These are phyloP conservation scores for Eira barbara DNA, from an alignment of 2,113 vertebrate species.

Conservation along the genomic window DNA sequence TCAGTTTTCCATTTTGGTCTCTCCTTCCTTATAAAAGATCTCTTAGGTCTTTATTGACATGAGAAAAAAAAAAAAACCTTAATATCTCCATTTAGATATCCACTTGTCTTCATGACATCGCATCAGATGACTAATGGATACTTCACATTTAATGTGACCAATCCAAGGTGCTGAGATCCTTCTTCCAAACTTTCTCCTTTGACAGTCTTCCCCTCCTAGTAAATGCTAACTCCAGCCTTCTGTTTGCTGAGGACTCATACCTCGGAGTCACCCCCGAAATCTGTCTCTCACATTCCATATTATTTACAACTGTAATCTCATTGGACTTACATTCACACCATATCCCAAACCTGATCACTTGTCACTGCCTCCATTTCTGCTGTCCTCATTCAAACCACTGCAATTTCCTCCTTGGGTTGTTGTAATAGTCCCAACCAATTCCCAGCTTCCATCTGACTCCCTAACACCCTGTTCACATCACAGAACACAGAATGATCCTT, in stretches of 20 bases:
- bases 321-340: neutral
- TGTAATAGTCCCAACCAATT: neutral
- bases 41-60: neutral
- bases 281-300: neutral
- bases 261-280: neutral
- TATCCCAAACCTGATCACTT: neutral
- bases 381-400: neutral
- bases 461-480: neutral
- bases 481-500: neutral
- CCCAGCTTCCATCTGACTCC: neutral
- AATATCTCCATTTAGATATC: neutral
- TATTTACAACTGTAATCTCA: neutral
- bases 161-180: neutral
- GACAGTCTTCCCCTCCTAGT: neutral
- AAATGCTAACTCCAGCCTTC: neutral
- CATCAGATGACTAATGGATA: neutral
- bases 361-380: neutral
- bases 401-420: neutral
- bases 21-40: neutral
- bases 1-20: neutral
- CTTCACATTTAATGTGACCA: neutral
- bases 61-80: neutral
- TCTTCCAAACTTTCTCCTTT: neutral
- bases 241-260: neutral
- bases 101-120: neutral